A percentile compares a stretch with the other conserved stretches of the same genome.
These are phyloP conservation scores for Aspidiotus destructor DNA, from an alignment of 2,888 invertebrate species.

Conservation along the genomic window DNA sequence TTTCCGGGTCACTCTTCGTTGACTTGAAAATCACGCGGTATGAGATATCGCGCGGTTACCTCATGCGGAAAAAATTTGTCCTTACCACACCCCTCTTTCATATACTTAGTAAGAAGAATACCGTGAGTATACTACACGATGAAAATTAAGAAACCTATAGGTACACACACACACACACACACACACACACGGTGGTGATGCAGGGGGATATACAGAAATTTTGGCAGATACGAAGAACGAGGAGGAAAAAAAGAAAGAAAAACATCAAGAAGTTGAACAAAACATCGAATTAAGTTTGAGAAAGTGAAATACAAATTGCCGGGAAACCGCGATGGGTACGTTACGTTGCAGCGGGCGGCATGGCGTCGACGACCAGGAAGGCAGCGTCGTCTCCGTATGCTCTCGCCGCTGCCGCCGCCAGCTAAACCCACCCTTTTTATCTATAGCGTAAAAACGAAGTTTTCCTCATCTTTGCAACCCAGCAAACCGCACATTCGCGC, in stretches of 20 bases:
- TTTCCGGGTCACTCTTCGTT: too few species aligned
- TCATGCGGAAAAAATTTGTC: too few species aligned
- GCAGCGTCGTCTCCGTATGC: neutral
- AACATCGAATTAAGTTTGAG: neutral
- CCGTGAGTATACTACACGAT: too few species aligned
- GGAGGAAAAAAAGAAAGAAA: too few species aligned
- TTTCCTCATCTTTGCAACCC: neutral
- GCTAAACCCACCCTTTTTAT: slow-evolving; percentile 2
- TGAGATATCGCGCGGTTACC: too few species aligned
- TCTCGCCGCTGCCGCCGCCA: neutral
- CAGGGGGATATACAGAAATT: neutral
- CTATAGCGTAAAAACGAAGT: neutral
- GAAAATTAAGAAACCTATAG: too few species aligned
- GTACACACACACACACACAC: too few species aligned
- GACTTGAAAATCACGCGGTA: too few species aligned
- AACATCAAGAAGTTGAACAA: neutral
- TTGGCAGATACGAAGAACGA: neutral
- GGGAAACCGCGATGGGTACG: neutral
- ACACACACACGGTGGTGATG: too few species aligned
- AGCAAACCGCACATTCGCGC: neutral
- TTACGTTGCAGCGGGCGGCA: neutral
- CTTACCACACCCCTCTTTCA: too few species aligned
- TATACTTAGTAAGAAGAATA: too few species aligned
- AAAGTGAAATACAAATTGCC: neutral
- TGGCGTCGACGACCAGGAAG: too few species aligned